Conservation (phyloP, 2,888 invertebrate species). For the Volucella zonaria region DNA sequence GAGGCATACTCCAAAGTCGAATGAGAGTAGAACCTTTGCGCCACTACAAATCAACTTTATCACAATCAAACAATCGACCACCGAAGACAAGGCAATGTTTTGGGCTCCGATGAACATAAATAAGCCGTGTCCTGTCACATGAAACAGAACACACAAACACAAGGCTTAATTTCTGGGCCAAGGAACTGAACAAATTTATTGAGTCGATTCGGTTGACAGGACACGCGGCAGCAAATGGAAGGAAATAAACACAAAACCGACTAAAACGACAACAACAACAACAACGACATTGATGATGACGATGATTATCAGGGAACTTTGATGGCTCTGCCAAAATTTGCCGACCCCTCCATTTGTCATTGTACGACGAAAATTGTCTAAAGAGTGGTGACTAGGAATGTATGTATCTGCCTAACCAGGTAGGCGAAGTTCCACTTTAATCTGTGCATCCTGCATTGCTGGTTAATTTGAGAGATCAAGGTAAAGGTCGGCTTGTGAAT, state of each 20-base stretch:
- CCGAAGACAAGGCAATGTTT: conserved; percentile 59
- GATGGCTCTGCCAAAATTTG: conserved; percentile 65
- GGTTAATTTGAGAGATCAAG: conserved; percentile 41
- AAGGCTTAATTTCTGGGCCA: conserved; percentile 15
- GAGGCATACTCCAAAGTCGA: conserved; percentile 9
- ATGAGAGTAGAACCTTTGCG: conserved; percentile 13
- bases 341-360: conserved; percentile 67
- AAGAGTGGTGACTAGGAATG: conserved; percentile 34
- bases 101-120: conserved; percentile 57
- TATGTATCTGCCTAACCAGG: conserved; percentile 14
- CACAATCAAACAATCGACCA: conserved; percentile 44
- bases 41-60: conserved; percentile 69
- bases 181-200: conserved; percentile 47
- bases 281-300: conserved; percentile 20
- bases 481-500: conserved; percentile 28
- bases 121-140: conserved; percentile 68
- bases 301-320: conserved; percentile 59
- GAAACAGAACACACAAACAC: conserved; percentile 43
- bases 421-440: conserved; percentile 26
- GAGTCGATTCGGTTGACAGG: conserved; percentile 70
- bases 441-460: conserved; percentile 53
- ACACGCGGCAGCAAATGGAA: conserved; percentile 41
- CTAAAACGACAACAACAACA: background rate
- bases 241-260: background rate
- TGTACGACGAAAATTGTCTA: background rate